Conservation (phyloP, 2,113 vertebrate genomes). For the Muntiacus muntjak region DNA sequence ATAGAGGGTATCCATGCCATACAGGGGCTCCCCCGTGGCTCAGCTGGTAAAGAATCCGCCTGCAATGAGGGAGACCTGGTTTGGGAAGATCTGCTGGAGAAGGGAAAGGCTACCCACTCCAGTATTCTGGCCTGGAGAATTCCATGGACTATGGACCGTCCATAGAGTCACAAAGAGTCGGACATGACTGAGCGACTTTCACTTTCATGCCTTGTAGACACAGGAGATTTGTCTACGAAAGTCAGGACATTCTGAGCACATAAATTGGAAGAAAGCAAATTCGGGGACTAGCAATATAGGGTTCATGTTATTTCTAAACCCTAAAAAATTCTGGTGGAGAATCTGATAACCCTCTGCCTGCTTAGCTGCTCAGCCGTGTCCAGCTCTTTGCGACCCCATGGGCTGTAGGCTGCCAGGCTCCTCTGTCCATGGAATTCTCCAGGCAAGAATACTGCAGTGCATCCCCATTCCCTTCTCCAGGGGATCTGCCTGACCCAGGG, state of each 20-base stretch:
- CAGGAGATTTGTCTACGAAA: background rate
- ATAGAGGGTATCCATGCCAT: background rate
- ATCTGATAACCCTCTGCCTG: background rate
- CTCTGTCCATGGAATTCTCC: background rate
- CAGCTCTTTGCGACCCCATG: background rate
- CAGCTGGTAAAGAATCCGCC: background rate
- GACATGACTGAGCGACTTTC: background rate
- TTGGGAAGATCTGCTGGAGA: background rate
- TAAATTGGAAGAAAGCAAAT: background rate
- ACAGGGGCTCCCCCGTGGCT: background rate
- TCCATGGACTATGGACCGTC: background rate
- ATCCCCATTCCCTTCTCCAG: background rate
- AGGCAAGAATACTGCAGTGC: background rate
- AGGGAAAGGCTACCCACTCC: background rate
- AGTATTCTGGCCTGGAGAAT: background rate
- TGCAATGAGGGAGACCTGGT: background rate
- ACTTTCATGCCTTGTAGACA: background rate
- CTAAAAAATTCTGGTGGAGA: background rate
- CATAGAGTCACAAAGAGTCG: background rate
- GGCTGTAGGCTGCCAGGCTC: accelerated
- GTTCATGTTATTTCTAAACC: background rate
- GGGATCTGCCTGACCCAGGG: background rate
- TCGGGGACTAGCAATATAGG: background rate
- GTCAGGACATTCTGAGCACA: background rate
- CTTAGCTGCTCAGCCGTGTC: background rate